phyloP scores from a whole-genome alignment of 2,888 invertebrate species.

The Hemicrepidius hirtus region DNA sequence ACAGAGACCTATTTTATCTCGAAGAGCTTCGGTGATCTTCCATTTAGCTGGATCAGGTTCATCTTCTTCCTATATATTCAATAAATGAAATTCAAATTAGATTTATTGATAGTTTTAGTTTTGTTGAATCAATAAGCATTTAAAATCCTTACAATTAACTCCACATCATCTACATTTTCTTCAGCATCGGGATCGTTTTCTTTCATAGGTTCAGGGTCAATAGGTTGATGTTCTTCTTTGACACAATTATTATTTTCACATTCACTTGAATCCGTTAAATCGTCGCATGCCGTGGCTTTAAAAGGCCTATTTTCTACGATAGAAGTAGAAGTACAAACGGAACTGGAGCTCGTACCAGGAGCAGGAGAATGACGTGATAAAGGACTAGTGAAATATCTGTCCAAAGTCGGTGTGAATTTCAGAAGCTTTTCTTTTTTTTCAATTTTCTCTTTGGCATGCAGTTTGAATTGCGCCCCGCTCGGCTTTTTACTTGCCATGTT shows the following conservation, averaged over 20 bases:
- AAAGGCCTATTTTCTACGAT: too few relatives aligned
- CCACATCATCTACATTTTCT: not conserved
- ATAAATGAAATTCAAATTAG: constrained; percentile 9
- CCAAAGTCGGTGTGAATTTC: constrained; percentile 2
- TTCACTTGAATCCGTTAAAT: constrained; percentile 9
- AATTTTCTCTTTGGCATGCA: constrained; percentile 7
- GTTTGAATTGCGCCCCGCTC: constrained; percentile 9
- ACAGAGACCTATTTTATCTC: not conserved
- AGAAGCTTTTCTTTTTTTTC: constrained; percentile 7
- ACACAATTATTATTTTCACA: constrained; percentile 4
- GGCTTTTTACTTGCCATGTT: constrained; percentile 7
- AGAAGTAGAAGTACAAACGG: constrained; percentile 6
- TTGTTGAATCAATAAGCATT: not conserved
- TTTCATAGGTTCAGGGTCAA: constrained; percentile 7
- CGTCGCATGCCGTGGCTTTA: constrained; percentile 5
- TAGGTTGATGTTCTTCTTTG: constrained; percentile 6
- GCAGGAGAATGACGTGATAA: constrained; percentile 1
- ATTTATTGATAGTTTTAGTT: not conserved
- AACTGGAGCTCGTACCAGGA: constrained; percentile 4
- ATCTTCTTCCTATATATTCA: constrained; percentile 1
- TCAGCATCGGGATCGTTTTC: constrained; percentile 2
- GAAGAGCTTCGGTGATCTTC: too few relatives aligned
- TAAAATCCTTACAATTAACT: not conserved
- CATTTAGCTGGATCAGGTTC: not conserved
- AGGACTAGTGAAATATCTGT: not conserved